Evolutionary conservation across 2,113 vertebrate species (phyloP).

Genomic region (Cyphomyrus plagiostoma): DNA sequence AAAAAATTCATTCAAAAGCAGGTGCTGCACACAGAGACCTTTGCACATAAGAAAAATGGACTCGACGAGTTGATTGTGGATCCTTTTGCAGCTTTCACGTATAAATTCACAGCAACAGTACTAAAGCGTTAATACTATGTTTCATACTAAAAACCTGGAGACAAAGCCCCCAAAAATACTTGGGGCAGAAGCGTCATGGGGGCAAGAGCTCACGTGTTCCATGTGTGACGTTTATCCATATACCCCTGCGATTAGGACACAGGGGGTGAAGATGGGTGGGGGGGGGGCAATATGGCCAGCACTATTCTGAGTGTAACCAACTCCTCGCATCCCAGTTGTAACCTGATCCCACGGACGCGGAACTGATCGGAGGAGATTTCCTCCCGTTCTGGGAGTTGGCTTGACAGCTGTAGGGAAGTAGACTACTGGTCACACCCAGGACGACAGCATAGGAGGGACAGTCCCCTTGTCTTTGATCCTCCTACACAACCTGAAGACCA

Average conservation of each 20-base stretch:
- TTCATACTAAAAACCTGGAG: background rate
- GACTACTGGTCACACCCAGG: background rate
- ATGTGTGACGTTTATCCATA: background rate
- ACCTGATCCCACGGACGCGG: background rate
- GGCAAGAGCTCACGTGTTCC: background rate
- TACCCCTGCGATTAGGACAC: constrained; percentile 8
- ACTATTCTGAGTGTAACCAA: constrained; percentile 12
- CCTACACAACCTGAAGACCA: background rate
- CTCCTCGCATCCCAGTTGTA: background rate
- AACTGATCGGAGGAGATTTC: background rate
- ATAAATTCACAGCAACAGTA: background rate
- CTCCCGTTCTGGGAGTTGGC: no score
- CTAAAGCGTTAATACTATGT: background rate
- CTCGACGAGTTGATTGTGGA: background rate
- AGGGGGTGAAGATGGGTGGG: background rate
- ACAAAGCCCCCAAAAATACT: background rate
- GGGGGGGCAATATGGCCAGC: background rate
- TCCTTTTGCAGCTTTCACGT: background rate
- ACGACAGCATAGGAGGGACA: background rate
- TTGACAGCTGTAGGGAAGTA: background rate
- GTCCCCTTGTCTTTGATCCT: background rate
- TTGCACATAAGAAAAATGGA: background rate
- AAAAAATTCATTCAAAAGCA: background rate
- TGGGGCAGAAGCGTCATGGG: background rate
- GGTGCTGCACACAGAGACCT: no score